phyloP scores from a whole-genome alignment of 2,797 vertebrate species.

The Rhincodon typus region DNA sequence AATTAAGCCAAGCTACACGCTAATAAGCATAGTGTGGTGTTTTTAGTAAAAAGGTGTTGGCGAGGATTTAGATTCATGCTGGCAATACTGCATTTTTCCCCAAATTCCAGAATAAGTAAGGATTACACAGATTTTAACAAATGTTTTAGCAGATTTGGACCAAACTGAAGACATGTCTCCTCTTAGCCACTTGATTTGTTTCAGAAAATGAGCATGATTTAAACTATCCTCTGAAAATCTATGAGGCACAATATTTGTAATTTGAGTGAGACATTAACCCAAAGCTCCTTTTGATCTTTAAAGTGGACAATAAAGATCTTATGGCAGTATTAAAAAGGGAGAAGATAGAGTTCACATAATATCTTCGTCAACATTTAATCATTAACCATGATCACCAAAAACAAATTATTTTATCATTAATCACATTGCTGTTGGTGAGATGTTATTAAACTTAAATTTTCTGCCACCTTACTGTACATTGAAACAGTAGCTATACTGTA shows the following conservation, averaged over 20 bases:
- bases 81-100: background rate
- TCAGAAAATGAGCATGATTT: background rate
- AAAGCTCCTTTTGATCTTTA: background rate
- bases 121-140: background rate
- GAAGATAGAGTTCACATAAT: background rate
- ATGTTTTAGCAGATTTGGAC: background rate
- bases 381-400: background rate
- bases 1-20: slow-evolving; percentile 13
- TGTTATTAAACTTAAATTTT: background rate
- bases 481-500: background rate
- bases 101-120: slow-evolving; percentile 11
- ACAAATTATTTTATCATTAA: background rate
- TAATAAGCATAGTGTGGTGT: background rate
- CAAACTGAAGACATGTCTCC: background rate
- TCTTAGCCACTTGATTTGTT: background rate
- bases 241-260: background rate
- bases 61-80: background rate
- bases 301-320: background rate
- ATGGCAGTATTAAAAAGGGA: background rate
- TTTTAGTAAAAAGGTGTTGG: background rate
- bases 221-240: background rate
- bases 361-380: background rate
- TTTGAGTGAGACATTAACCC: background rate
- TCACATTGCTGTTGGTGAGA: background rate
- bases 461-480: background rate